Evolutionary conservation across 2,113 vertebrate genomes (phyloP), one percentile per base, ranked within the genome.

Genomic region (Myotis yumanensis): DNA sequence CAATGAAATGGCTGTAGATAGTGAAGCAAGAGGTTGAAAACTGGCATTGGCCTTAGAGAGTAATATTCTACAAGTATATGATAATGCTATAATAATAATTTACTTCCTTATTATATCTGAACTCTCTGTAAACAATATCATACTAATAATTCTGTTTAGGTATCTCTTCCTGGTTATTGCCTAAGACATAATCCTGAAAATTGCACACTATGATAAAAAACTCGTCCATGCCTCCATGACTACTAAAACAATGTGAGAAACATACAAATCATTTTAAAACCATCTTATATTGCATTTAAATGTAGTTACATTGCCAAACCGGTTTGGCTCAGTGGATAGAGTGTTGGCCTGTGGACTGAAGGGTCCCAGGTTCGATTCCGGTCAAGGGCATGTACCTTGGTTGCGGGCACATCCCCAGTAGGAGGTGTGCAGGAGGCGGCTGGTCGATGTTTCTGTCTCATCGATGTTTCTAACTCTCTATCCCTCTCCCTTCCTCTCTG

Each of bases 231-330:
- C 6, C 48, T 57, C 17, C 62, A 88, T 86, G 25, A 82, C 62
- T 73, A 51, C 15, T 52, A 84, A 88, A 22, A 30, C 20, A 86
- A 59, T 57, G 14, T 86, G 43, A 77, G 77, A 79, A 92, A 79
- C 11, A 62, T 40, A 86, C 20, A 86, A 87, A 87, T 95, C 35
- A 92, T 57, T 90, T 59, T 80, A 85, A 88, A 14, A 90, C 3
- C 9, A 92, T 90, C 8, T 81, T 90, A 87, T 32, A 85, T 59
- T 90, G 37, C 35, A 68, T 85, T 85, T 90, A 91, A 94, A 90
- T 90, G 73, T 35, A 93, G 71, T 73, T 72, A 75, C 1, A 62
- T n/a, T n/a, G n/a, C n/a, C n/a, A n/a, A n/a, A n/a, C n/a, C n/a
- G n/a, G n/a, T n/a, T n/a, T n/a, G n/a, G n/a, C n/a, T n/a, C n/a